A percentile compares a stretch with the other conserved stretches of the same genome.
phyloP scores from a whole-genome alignment of 1,140 invertebrate genomes.

The Cephus cinctus region DNA sequence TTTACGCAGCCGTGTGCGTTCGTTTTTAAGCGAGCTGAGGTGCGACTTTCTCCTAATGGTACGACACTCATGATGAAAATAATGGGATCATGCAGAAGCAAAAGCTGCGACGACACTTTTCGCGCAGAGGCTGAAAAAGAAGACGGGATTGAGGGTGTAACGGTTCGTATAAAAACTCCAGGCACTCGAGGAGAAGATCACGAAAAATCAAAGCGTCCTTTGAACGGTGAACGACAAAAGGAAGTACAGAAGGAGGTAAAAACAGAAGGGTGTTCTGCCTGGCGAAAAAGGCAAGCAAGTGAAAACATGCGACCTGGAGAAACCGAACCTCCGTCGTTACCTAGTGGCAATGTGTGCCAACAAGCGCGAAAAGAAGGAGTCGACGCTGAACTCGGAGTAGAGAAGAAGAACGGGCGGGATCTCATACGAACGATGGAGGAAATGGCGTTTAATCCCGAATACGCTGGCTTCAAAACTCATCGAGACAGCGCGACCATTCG shows the following conservation, averaged over 20 bases:
- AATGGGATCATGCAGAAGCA: too few relatives aligned
- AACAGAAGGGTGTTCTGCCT: not conserved
- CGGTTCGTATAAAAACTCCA: not conserved
- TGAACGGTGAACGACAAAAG: constrained; percentile 2
- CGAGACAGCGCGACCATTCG: too few relatives aligned
- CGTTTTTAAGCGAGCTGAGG: too few relatives aligned
- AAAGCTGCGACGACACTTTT: too few relatives aligned
- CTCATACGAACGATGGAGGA: constrained; percentile 5
- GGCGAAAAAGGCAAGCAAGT: not conserved
- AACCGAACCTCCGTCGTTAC: not conserved
- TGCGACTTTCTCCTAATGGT: too few relatives aligned
- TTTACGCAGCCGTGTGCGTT: too few relatives aligned
- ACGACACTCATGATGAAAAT: too few relatives aligned
- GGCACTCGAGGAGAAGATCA: constrained; percentile 1
- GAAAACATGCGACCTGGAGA: not conserved
- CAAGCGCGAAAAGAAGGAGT: constrained; percentile 4
- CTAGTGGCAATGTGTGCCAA: not conserved
- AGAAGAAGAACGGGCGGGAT: not conserved
- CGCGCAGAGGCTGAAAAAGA: constrained; percentile 1
- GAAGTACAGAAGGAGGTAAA: not conserved
- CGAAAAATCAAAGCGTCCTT: not conserved
- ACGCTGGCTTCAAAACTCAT: too few relatives aligned
- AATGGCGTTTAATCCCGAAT: constrained; percentile 2
- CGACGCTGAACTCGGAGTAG: not conserved
- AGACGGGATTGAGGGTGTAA: not conserved